Conservation (phyloP, 2,888 invertebrate genomes). For the Cantharis rufa region DNA sequence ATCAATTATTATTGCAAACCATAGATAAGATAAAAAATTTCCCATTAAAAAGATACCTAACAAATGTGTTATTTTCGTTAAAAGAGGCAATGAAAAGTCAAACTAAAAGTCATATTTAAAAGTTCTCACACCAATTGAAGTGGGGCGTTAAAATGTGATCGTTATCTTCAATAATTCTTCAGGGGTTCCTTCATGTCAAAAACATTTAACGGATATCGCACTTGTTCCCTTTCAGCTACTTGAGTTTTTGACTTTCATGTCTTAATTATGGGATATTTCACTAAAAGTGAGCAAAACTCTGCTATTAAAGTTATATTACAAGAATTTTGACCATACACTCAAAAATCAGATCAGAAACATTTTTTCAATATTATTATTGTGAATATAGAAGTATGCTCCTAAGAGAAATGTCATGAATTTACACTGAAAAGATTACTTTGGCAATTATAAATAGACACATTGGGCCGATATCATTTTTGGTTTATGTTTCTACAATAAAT, state of each 20-base stretch:
- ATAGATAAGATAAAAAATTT: background rate
- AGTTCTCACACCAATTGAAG: conserved; percentile 26
- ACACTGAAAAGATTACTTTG: background rate
- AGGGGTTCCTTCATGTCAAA: conserved; percentile 17
- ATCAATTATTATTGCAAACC: background rate
- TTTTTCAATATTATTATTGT: too few relatives aligned
- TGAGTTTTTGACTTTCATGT: background rate
- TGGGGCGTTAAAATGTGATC: conserved; percentile 15
- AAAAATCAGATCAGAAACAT: too few relatives aligned
- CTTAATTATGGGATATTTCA: background rate
- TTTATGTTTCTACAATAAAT: conserved; percentile 8
- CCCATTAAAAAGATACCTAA: background rate
- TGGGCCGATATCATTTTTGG: background rate
- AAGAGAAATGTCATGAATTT: background rate
- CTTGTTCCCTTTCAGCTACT: conserved; percentile 16
- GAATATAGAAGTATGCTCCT: too few relatives aligned
- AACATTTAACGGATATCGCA: conserved; percentile 17
- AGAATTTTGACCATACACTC: too few relatives aligned
- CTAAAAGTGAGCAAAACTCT: background rate
- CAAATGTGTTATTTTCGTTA: background rate
- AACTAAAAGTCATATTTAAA: background rate
- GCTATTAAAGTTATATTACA: too few relatives aligned
- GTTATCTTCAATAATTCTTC: conserved; percentile 20
- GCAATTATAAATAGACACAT: background rate
- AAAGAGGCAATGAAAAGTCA: background rate